Evolutionary conservation across 1,140 invertebrate genomes (phyloP).

Genomic region (Olivierus martensii): DNA sequence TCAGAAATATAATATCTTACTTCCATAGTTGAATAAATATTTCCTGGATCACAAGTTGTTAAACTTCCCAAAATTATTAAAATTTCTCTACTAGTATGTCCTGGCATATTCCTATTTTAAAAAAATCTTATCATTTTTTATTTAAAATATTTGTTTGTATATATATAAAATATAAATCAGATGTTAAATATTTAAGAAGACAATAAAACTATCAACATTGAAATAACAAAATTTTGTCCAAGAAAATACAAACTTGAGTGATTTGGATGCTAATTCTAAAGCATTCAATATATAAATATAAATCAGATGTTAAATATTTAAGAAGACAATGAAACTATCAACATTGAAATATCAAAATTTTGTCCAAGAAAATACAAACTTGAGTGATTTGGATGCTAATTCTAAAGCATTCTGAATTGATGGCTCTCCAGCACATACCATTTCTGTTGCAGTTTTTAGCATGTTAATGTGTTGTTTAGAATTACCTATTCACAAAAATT

Average conservation of each 20-base stretch:
- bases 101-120: conserved; percentile 54
- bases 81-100: conserved; percentile 64
- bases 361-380: conserved; percentile 22
- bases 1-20: too few relatives aligned
- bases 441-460: conserved; percentile 28
- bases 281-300: too few relatives aligned
- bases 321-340: too few relatives aligned
- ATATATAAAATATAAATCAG: too few relatives aligned
- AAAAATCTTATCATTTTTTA: too few relatives aligned
- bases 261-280: conserved; percentile 68
- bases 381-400: conserved; percentile 67
- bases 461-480: conserved; percentile 31
- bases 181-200: too few relatives aligned
- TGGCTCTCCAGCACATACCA: conserved; percentile 61
- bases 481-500: conserved; percentile 28
- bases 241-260: conserved; percentile 42
- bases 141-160: too few relatives aligned
- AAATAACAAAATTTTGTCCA: too few relatives aligned
- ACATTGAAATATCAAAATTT: too few relatives aligned
- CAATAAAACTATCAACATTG: too few relatives aligned
- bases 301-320: too few relatives aligned
- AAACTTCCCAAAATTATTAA: conserved; percentile 74
- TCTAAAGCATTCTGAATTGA: conserved; percentile 91
- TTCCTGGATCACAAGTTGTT: conserved; percentile 90
- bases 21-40: conserved; percentile 75